Base-by-base conservation (phyloP, 1,140 invertebrate genomes). In the Lycorma delicatula region DNA sequence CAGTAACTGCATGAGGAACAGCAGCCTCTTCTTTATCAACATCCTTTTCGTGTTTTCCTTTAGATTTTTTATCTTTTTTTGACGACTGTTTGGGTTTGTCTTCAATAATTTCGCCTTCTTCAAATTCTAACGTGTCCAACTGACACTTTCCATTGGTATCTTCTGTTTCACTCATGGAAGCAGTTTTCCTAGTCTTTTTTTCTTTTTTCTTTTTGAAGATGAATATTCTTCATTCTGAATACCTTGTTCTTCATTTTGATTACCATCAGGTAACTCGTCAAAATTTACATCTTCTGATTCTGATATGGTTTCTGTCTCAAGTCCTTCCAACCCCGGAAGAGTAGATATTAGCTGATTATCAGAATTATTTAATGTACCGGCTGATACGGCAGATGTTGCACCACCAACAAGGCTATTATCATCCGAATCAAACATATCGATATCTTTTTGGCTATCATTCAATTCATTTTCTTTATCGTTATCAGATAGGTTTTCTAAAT, bases 241-340 rank as follows among this genome's bases (percentile, higher is more conserved):
- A n/a, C n/a, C n/a, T n/a, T n/a, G n/a, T n/a, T n/a, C n/a, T 47
- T 64, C 61, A 55, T 62, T 56, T 4, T 27, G 9, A 16, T 16
- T 26, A 11, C 49, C 49, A 16, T 51, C 49, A 23, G 56, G 56
- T 16, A 57, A 18, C 18, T 57, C 56, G 36, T 57, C 56, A 28
- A 57, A 57, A 25, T 57, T 57, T 2, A 57, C 63, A 51, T 70
- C 66, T 59, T 73, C 71, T 52, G 68, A 68, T 47, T 84, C 82
- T 1, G 84, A 86, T 58, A 86, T 85, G 64, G 84, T 75, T 71
- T 87, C 84, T 0, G 83, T 85, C 60, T 82, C 83, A 29, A 85
- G 74, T 1, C 79, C 81, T 62, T 78, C 79, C 3, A 81, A 68
- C 1, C 76, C 79, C 56, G 74, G 58, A 27, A 58, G 56, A 20